Evolutionary conservation across 2,888 invertebrate genomes (phyloP).

Genomic region (Phragmatobia fuliginosa): DNA sequence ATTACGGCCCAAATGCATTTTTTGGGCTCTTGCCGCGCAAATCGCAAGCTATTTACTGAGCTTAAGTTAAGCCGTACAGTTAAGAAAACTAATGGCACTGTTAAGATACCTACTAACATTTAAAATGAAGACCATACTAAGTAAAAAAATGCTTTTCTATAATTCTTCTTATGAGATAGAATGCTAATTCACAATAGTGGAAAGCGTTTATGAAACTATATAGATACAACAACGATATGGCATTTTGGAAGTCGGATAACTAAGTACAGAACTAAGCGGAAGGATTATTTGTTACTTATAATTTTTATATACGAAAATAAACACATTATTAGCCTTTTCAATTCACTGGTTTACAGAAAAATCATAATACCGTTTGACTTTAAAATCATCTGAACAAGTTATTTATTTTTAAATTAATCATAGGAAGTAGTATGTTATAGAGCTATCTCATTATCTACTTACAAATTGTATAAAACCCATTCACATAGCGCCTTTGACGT

Average conservation of each 20-base stretch:
- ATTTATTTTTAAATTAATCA: not conserved
- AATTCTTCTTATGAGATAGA: no score
- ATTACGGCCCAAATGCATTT: conserved; percentile 73
- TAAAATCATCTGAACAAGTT: not conserved
- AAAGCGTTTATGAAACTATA: no score
- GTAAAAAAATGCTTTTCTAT: no score
- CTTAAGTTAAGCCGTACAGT: conserved; percentile 66
- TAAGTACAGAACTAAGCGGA: not conserved
- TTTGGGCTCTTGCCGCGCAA: conserved; percentile 71
- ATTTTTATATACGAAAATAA: not conserved
- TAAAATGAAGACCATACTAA: conserved; percentile 39
- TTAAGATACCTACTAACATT: conserved; percentile 44
- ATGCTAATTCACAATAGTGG: no score
- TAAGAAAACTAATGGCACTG: conserved; percentile 56
- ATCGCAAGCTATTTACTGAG: conserved; percentile 65
- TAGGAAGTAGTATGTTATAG: not conserved
- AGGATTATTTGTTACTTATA: not conserved
- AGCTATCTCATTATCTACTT: not conserved
- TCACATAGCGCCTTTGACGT: not conserved
- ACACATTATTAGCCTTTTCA: not conserved
- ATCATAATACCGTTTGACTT: not conserved
- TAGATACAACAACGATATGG: no score
- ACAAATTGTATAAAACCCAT: not conserved
- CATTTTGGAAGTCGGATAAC: not conserved
- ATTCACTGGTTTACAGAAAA: not conserved